Evolutionary conservation across 2,797 vertebrate species (phyloP).

Genomic region (Peromyscus melanophrys): DNA sequence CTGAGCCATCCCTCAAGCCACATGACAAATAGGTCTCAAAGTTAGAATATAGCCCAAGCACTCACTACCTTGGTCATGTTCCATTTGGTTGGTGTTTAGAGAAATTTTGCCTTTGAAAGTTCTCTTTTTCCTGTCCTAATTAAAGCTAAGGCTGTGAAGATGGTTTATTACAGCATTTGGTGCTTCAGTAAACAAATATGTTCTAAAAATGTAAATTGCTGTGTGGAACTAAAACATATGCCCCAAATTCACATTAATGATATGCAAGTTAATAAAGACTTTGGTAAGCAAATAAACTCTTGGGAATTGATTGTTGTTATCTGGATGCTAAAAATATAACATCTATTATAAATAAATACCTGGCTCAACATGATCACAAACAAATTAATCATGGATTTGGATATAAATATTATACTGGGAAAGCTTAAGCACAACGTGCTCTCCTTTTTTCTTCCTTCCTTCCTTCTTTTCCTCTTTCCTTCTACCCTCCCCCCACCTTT

Average conservation of each 20-base stretch:
- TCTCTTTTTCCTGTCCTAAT: conserved; percentile 58
- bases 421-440: conserved; percentile 2
- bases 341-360: conserved; percentile 58
- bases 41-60: conserved; percentile 42
- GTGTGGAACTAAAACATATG: conserved; percentile 53
- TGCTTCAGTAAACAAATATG: conserved; percentile 64
- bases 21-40: neutral
- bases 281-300: conserved; percentile 55
- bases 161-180: conserved; percentile 51
- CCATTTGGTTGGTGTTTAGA: conserved; percentile 39
- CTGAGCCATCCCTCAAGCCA: neutral
- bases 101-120: conserved; percentile 32
- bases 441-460: neutral
- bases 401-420: conserved; percentile 44
- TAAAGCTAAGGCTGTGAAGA: conserved; percentile 51
- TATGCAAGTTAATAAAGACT: conserved; percentile 61
- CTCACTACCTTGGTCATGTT: neutral
- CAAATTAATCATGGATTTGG: conserved; percentile 53
- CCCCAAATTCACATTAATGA: conserved; percentile 52
- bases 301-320: conserved; percentile 24
- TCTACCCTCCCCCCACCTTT: neutral
- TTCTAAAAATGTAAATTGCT: conserved; percentile 70
- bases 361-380: conserved; percentile 42
- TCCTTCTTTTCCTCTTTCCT: rapidly evolving
- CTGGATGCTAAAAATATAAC: conserved; percentile 69